Percentiles rank a stretch among this genome's conserved stretches.
These are phyloP conservation scores for Chionomys nivalis DNA, from an alignment of 2,113 vertebrate genomes.

Conservation along the genomic window DNA sequence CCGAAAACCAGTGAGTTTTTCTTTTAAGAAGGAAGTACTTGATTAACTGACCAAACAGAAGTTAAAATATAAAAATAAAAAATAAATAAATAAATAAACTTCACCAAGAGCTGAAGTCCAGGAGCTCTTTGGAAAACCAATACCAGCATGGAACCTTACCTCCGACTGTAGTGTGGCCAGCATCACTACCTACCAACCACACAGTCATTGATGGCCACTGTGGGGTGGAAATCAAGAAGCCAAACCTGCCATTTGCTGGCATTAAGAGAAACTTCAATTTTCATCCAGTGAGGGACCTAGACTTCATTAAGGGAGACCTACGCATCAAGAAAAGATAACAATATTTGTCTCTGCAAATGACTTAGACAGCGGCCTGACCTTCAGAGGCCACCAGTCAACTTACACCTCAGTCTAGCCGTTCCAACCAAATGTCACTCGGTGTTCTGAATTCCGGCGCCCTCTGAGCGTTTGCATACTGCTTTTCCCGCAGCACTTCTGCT, in stretches of 20 bases:
- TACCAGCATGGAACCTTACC: background rate
- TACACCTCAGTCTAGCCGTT: background rate
- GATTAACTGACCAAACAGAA: background rate
- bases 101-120: background rate
- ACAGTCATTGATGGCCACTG: background rate
- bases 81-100: background rate
- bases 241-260: background rate
- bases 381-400: background rate
- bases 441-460: background rate
- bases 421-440: background rate
- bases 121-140: background rate
- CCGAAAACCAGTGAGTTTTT: background rate
- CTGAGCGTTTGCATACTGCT: background rate
- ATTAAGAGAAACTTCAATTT: background rate
- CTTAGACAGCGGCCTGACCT: background rate
- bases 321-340: background rate
- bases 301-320: background rate
- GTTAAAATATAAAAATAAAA: too few species aligned
- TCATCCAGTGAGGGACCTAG: background rate
- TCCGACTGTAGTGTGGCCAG: background rate
- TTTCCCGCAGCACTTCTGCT: background rate
- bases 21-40: slow-evolving; percentile 42
- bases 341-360: background rate
- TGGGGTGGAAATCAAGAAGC: background rate
- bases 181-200: background rate